These are phyloP conservation scores for Actinia equina DNA, from an alignment of 64 coral and sea anemone species.

Conservation along the genomic window DNA sequence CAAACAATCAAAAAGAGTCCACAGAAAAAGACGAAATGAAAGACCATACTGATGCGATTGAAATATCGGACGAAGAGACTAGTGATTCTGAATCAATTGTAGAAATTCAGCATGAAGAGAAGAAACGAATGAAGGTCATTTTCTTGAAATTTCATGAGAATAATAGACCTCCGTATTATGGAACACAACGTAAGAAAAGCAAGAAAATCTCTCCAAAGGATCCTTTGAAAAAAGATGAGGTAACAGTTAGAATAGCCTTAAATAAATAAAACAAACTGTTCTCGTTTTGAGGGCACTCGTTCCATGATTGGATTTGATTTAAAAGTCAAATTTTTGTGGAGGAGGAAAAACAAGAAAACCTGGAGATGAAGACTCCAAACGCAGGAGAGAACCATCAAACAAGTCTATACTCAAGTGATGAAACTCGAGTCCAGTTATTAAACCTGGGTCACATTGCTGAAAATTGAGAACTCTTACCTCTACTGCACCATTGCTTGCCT, in stretches of 20 bases:
- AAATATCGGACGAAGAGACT: conserved; percentile 57
- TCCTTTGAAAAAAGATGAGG: conserved; percentile 76
- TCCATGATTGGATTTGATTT: too few species aligned
- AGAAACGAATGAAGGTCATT: conserved; percentile 53
- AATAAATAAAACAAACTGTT: too few species aligned
- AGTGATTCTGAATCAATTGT: conserved; percentile 35
- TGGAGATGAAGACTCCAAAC: too few species aligned
- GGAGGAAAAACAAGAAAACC: too few species aligned
- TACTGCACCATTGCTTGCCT: too few species aligned
- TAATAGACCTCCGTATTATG: conserved; percentile 83
- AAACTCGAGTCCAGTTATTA: too few species aligned
- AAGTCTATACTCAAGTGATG: too few species aligned
- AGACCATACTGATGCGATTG: neutral
- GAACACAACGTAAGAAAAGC: conserved; percentile 83
- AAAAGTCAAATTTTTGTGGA: too few species aligned
- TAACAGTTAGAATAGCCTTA: neutral
- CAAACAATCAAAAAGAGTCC: conserved; percentile 8
- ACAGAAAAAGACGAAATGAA: conserved; percentile 9
- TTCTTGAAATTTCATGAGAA: conserved; percentile 75
- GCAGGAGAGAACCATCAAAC: too few species aligned
- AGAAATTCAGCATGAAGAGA: conserved; percentile 56
- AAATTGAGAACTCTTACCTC: too few species aligned
- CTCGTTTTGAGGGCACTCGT: too few species aligned
- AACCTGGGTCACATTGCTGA: too few species aligned
- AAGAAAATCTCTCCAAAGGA: conserved; percentile 77